Percentiles rank a stretch among this genome's conserved stretches.
Evolutionary conservation across 2,888 invertebrate genomes (phyloP).

Genomic region (Cephus sareptanus): DNA sequence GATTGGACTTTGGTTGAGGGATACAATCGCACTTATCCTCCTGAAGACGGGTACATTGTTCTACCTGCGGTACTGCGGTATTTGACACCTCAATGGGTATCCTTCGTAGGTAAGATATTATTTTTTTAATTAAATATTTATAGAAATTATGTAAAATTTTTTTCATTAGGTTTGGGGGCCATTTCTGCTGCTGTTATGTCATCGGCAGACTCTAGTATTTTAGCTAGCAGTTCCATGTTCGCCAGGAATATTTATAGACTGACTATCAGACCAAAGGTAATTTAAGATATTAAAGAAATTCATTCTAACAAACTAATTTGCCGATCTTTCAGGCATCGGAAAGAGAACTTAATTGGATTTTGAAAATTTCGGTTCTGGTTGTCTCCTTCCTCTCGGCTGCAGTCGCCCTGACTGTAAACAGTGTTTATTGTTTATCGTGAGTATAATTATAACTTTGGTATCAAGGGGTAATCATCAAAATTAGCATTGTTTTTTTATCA

Average conservation of each 20-base stretch:
- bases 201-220: constrained; percentile 78
- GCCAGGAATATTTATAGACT: constrained; percentile 77
- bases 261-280: constrained; percentile 74
- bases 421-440: constrained; percentile 72
- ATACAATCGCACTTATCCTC: constrained; percentile 51
- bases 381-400: constrained; percentile 72
- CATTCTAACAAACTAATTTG: not conserved
- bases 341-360: constrained; percentile 75
- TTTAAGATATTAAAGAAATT: not conserved
- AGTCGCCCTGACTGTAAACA: constrained; percentile 75
- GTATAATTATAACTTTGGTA: constrained; percentile 29
- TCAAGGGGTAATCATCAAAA: not conserved
- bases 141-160: not conserved
- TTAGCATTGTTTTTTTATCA: not conserved
- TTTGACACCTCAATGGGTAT: constrained; percentile 70
- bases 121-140: not conserved
- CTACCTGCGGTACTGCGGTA: constrained; percentile 75
- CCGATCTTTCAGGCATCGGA: constrained; percentile 71
- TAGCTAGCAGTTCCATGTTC: constrained; percentile 80
- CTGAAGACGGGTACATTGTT: constrained; percentile 70
- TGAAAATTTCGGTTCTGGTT: constrained; percentile 73
- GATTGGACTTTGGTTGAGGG: constrained; percentile 69
- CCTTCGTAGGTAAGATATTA: constrained; percentile 68
- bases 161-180: constrained; percentile 72
- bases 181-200: constrained; percentile 83